Percentiles rank a stretch among this genome's conserved stretches.
Evolutionary conservation across 2,797 vertebrate species (phyloP).

Genomic region (Hydrolagus colliei): DNA sequence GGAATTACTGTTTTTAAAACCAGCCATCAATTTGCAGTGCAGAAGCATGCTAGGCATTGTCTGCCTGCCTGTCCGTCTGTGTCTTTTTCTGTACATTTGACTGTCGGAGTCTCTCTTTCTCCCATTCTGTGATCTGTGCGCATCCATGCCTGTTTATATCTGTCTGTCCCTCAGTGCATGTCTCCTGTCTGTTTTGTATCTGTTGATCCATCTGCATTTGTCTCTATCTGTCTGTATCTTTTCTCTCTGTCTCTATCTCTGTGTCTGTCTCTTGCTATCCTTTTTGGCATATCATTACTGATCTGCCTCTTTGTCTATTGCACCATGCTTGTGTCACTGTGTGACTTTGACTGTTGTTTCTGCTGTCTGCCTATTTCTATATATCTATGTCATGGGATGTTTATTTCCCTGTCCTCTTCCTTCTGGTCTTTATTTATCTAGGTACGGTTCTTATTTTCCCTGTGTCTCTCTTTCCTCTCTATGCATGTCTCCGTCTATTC

Average conservation of each 20-base stretch:
- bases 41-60: no score
- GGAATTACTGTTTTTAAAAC: background rate
- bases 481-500: no score
- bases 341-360: no score
- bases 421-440: no score
- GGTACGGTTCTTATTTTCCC: no score
- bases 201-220: background rate
- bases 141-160: background rate
- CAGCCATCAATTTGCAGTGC: background rate
- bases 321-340: no score
- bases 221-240: background rate
- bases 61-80: background rate
- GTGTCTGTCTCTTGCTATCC: background rate
- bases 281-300: background rate
- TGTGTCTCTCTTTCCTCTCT: no score
- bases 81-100: background rate
- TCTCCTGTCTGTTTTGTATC: background rate
- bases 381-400: no score
- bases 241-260: background rate
- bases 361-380: no score
- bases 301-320: background rate
- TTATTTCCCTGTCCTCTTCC: no score
- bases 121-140: background rate
- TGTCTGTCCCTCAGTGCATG: background rate
- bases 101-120: background rate